Conservation (phyloP, 2,113 vertebrate species). For the Asarcornis scutulata region DNA sequence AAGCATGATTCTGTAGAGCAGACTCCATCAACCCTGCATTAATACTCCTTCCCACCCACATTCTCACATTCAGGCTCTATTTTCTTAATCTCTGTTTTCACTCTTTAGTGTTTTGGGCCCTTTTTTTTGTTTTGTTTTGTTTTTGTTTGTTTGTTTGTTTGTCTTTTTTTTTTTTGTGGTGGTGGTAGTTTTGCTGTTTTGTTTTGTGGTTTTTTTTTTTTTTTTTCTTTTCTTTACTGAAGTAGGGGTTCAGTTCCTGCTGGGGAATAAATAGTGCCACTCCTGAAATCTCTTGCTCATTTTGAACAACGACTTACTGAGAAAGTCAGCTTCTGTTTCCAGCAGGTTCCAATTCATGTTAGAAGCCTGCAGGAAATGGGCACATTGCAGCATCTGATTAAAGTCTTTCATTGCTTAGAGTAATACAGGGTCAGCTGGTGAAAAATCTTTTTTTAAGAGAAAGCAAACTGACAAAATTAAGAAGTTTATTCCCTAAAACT, state of each 20-base stretch:
- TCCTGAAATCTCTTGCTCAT: slow-evolving; percentile 24
- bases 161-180: accelerated
- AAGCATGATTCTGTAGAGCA: background rate
- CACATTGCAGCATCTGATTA: slow-evolving; percentile 55
- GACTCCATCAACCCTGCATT: background rate
- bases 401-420: slow-evolving; percentile 49
- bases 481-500: background rate
- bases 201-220: background rate
- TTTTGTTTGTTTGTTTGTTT: too few relatives aligned
- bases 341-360: slow-evolving; percentile 40
- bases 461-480: slow-evolving; percentile 24
- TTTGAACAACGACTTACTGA: background rate
- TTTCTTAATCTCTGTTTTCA: slow-evolving; percentile 45
- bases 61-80: slow-evolving; percentile 11
- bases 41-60: background rate
- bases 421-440: slow-evolving; percentile 34
- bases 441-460: slow-evolving; percentile 42
- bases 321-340: slow-evolving; percentile 51
- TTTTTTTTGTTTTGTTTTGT: background rate
- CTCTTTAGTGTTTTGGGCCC: background rate
- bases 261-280: background rate
- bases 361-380: slow-evolving; percentile 55
- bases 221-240: background rate
- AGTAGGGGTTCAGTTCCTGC: background rate
- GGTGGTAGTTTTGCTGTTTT: too few relatives aligned